Evolutionary conservation across 2,888 invertebrate species (phyloP).

Genomic region (Patella caerulea): DNA sequence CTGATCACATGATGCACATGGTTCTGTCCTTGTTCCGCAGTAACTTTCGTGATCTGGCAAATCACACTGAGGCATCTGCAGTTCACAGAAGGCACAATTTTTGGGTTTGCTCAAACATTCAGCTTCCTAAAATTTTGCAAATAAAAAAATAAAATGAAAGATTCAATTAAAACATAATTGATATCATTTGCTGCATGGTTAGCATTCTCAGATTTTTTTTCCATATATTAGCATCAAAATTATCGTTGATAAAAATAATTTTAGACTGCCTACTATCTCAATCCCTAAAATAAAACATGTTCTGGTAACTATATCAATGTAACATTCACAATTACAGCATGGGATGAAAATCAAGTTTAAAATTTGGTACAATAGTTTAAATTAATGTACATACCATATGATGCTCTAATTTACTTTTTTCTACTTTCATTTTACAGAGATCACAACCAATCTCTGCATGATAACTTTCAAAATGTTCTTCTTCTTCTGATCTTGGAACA

Average conservation of each 20-base stretch:
- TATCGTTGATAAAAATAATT: too few species aligned
- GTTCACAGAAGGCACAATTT: constrained; percentile 79
- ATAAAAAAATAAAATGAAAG: neutral
- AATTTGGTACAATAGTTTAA: neutral
- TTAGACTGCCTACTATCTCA: too few species aligned
- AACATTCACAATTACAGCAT: too few species aligned
- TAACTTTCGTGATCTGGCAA: constrained; percentile 79
- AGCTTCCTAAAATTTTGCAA: constrained; percentile 70
- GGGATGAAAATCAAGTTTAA: too few species aligned
- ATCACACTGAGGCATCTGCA: constrained; percentile 78
- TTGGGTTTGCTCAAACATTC: constrained; percentile 76
- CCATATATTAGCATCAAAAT: too few species aligned
- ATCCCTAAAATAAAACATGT: too few species aligned
- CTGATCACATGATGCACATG: constrained; percentile 79
- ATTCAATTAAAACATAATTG: too few species aligned
- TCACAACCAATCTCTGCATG: constrained; percentile 73
- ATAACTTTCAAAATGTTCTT: constrained; percentile 74
- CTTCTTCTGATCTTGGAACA: constrained; percentile 76
- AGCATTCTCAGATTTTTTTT: too few species aligned
- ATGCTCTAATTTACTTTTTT: constrained; percentile 63
- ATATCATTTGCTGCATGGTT: too few species aligned
- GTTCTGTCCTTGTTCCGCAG: constrained; percentile 82
- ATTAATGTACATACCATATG: constrained; percentile 65
- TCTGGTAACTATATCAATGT: too few species aligned
- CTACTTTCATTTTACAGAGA: constrained; percentile 68